phyloP scores from a whole-genome alignment of 2,888 invertebrate genomes.

The Autographa gamma region DNA sequence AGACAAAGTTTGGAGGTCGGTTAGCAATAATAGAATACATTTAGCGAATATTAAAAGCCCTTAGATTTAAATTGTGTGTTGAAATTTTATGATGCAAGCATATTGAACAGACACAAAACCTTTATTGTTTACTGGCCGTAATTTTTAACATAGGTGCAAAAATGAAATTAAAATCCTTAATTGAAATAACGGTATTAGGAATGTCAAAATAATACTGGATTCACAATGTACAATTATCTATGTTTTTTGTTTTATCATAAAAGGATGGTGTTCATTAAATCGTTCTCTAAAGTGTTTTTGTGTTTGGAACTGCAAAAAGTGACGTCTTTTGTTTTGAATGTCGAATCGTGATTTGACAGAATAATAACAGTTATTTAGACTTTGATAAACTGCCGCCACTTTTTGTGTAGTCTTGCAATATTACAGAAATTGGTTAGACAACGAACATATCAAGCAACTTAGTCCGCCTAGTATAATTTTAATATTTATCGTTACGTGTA shows the following conservation, averaged over 20 bases:
- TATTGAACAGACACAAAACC: neutral
- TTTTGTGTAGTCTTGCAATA: neutral
- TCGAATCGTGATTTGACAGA: conserved; percentile 2
- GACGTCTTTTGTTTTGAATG: neutral
- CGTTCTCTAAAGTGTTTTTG: neutral
- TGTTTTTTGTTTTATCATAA: neutral
- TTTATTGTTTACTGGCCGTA: no score
- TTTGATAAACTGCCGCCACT: neutral
- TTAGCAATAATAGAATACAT: conserved; percentile 2
- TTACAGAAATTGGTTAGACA: neutral
- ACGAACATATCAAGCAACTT: no score
- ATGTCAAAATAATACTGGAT: neutral
- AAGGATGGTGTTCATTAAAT: neutral
- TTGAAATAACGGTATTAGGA: neutral
- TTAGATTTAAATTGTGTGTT: neutral
- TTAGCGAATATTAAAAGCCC: conserved; percentile 4
- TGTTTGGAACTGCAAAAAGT: neutral
- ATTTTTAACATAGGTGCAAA: no score
- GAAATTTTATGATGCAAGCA: neutral
- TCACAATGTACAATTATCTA: neutral
- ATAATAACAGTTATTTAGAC: neutral
- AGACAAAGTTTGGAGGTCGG: conserved; percentile 24
- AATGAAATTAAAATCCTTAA: neutral
- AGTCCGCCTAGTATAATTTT: no score
- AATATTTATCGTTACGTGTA: no score